Conservation (phyloP, 1,140 invertebrate genomes). For the Macrobrachium rosenbergii region DNA sequence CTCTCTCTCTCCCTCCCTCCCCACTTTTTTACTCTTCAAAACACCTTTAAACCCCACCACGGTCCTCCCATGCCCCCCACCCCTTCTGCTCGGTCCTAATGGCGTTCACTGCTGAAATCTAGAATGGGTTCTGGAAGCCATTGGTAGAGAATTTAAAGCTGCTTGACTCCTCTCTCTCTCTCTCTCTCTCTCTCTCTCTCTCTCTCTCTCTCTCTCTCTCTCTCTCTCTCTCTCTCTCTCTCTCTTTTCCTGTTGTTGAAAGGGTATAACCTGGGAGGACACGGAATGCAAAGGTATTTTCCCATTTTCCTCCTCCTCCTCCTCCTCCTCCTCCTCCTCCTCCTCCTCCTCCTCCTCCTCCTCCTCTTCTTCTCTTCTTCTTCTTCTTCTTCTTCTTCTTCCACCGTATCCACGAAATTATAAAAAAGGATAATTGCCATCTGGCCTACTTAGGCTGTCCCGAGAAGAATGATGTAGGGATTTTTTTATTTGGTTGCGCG, state of each 20-base stretch:
- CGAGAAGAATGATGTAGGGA: too few relatives aligned
- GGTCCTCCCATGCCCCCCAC: neutral
- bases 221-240: neutral
- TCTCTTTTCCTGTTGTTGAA: neutral
- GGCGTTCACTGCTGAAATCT: too few relatives aligned
- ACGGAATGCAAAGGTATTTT: neutral
- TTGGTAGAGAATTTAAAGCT: too few relatives aligned
- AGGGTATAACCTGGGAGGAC: too few relatives aligned
- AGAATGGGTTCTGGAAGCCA: too few relatives aligned
- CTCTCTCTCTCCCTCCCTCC: neutral
- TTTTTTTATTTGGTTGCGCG: too few relatives aligned
- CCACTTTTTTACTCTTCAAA: neutral
- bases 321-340: neutral
- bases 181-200: slow-evolving; percentile 2
- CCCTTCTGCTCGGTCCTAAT: neutral
- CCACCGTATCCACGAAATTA: too few relatives aligned
- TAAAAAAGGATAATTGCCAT: too few relatives aligned
- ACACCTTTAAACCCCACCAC: too few relatives aligned
- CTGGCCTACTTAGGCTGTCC: too few relatives aligned
- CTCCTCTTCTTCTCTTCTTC: too few relatives aligned
- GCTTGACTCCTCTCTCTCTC: neutral
- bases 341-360: neutral
- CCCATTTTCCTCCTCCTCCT: neutral
- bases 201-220: slow-evolving; percentile 13
- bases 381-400: neutral